Evolutionary conservation across 2,797 vertebrate species (phyloP).

Genomic region (Sebastes vulpes): DNA sequence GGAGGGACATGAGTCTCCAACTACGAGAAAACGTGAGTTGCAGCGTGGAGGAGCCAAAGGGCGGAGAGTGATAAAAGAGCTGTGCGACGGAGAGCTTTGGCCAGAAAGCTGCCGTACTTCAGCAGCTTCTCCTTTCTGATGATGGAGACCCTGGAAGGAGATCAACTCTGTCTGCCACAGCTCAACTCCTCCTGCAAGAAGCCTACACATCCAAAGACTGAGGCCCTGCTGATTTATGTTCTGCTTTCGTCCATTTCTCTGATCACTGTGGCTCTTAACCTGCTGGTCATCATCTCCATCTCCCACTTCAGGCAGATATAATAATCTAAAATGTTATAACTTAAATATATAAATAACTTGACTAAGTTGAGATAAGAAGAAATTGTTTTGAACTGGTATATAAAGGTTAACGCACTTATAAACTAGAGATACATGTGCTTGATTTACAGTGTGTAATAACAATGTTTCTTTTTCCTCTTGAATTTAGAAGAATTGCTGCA

Average conservation of each 20-base stretch:
- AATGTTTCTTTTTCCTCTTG: not conserved
- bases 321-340: not conserved
- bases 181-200: constrained; percentile 51
- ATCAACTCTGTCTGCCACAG: constrained; percentile 38
- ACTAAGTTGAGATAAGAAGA: not conserved
- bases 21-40: not conserved
- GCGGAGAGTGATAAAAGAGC: not conserved
- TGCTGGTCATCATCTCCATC: constrained; percentile 65
- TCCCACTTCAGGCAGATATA: constrained; percentile 51
- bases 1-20: not conserved
- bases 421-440: not conserved
- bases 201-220: not conserved
- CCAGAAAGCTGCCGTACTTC: not conserved
- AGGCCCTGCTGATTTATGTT: constrained; percentile 41
- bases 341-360: not conserved
- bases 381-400: not conserved
- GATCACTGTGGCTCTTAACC: constrained; percentile 53
- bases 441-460: not conserved
- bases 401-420: not conserved
- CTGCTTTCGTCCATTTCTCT: constrained; percentile 57
- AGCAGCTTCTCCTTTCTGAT: not conserved
- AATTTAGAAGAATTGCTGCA: not conserved
- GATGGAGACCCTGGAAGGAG: not conserved
- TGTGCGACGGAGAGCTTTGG: not conserved
- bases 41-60: not conserved